phyloP scores from a whole-genome alignment of 2,888 invertebrate species.

The Omphaloscelis lunosa region DNA sequence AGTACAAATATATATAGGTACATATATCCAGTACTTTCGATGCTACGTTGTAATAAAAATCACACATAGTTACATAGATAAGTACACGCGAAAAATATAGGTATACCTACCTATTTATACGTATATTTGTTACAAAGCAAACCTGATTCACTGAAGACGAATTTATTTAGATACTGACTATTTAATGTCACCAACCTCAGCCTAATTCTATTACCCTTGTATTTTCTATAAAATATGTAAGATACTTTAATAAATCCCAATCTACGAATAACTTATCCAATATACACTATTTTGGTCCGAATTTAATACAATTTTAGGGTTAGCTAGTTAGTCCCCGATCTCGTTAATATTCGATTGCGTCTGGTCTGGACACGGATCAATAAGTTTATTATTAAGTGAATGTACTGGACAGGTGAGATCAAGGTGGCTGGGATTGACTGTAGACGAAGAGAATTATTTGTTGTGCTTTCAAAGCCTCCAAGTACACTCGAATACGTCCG shows the following conservation, averaged over 20 bases:
- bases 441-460: background rate
- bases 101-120: background rate
- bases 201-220: background rate
- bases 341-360: conserved; percentile 60
- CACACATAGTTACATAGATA: background rate
- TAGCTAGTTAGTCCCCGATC: conserved; percentile 60
- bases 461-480: background rate
- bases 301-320: conserved; percentile 33
- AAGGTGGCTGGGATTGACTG: conserved; percentile 15
- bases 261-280: conserved; percentile 14
- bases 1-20: background rate
- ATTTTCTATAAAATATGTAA: conserved; percentile 1
- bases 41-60: background rate
- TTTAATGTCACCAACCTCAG: background rate
- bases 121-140: background rate
- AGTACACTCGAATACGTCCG: background rate
- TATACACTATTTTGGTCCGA: conserved; percentile 17
- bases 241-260: conserved; percentile 5
- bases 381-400: conserved; percentile 45
- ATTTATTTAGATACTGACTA: background rate
- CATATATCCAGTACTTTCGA: background rate
- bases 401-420: conserved; percentile 27
- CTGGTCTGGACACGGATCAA: conserved; percentile 35
- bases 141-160: background rate
- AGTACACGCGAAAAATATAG: background rate